Evolutionary conservation across 2,113 vertebrate species (phyloP), one percentile per base, ranked within the genome.

Genomic region (Takifugu bimaculatus): DNA sequence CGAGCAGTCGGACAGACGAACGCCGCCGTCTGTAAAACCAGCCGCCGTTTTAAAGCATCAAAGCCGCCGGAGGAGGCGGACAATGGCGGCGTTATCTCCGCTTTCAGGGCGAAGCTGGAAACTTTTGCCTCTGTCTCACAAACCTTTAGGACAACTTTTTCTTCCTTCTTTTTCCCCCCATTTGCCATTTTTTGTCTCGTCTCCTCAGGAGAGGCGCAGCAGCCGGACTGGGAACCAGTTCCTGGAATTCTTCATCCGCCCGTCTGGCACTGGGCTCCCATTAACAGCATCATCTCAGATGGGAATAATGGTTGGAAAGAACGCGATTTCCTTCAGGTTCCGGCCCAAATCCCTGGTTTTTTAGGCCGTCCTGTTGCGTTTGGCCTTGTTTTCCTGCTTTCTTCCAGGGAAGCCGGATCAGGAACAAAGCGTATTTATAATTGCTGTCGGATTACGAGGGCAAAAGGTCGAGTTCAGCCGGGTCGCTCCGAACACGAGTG

Each of bases 361-460:
- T 32, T 32, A 32, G 29, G 29, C 4, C 7, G 29, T 32, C 29
- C 29, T 32, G 48, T 2, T 10, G 48, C 25, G n/a, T 50, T 50
- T 20, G 1, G 5, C 5, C 5, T 26, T 50, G 48, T 6, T 32
- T 20, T 43, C 78, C 75, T 74, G 75, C 65, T 74, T 81, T 75
- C 63, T 60, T 77, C 77, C 68, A 66, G 78, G 72, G 29, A 32
- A 32, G 29, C 29, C 29, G 7, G 29, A 32, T 32, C 73, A n/a
- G 61, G 2, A 0, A 26, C 32, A 61, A 57, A 32, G 73, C 54
- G 54, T 70, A 55, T 64, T 64, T 65, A 82, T 84, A 83, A 83
- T 83, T 80, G 73, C 74, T 67, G 63, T 55, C 62, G 51, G 68
- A 51, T 74, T 67, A 74, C 68, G 64, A 57, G 72, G 62, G 62